Evolutionary conservation across 1,140 invertebrate species (phyloP).

Genomic region (Papilio dardanus): DNA sequence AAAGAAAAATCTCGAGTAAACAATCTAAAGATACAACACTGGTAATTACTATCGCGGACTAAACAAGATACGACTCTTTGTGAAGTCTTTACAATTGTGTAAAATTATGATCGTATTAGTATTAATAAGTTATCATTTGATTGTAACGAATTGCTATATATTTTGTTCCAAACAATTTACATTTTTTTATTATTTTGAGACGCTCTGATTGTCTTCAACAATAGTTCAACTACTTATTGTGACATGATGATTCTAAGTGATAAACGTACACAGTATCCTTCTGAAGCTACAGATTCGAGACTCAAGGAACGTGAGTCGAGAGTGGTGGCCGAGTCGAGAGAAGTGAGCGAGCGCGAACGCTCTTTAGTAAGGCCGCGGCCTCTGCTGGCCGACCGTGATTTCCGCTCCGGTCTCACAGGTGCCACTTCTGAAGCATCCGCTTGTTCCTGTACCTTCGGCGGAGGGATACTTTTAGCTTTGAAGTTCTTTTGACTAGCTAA

Average conservation of each 20-base stretch:
- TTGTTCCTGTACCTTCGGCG: constrained; percentile 54
- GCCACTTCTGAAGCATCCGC: constrained; percentile 43
- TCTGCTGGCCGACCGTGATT: constrained; percentile 51
- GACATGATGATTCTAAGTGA: not conserved
- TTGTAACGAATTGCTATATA: too few relatives aligned
- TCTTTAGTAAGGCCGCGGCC: constrained; percentile 65
- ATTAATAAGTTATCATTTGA: too few relatives aligned
- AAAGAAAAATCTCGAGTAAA: not conserved
- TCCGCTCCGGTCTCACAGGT: constrained; percentile 68
- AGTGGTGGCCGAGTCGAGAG: constrained; percentile 55
- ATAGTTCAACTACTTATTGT: not conserved
- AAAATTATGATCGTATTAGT: not conserved
- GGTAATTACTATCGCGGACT: not conserved
- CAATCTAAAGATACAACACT: not conserved
- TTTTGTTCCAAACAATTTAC: not conserved
- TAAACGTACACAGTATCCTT: constrained; percentile 77
- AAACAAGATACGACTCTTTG: not conserved
- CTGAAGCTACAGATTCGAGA: constrained; percentile 72
- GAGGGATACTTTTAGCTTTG: constrained; percentile 71
- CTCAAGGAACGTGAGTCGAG: constrained; percentile 67
- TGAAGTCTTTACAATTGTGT: not conserved
- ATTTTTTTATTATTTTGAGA: too few relatives aligned
- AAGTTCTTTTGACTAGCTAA: constrained; percentile 77
- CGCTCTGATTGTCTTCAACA: too few relatives aligned
- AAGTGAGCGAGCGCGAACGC: constrained; percentile 69